phyloP scores from a whole-genome alignment of 2,888 invertebrate species.

The Tenodera sinensis region DNA sequence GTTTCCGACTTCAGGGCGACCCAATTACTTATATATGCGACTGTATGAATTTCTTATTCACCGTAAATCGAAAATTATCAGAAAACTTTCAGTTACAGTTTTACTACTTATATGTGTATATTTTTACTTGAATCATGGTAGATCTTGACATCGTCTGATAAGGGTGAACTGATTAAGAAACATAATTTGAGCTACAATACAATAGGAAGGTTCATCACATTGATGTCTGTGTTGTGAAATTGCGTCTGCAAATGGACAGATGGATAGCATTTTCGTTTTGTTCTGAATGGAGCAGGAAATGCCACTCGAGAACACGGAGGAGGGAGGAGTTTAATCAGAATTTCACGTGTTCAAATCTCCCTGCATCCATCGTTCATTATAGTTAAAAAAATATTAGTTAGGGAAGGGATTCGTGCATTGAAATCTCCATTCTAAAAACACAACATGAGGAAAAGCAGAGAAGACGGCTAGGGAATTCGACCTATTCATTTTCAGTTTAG shows the following conservation, averaged over 20 bases:
- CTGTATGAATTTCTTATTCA: too few relatives aligned
- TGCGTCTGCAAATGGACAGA: background rate
- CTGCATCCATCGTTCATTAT: background rate
- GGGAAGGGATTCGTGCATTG: background rate
- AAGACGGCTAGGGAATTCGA: conserved; percentile 25
- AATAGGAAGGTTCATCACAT: background rate
- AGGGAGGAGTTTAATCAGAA: background rate
- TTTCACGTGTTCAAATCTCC: background rate
- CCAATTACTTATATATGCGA: too few relatives aligned
- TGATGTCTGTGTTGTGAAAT: background rate
- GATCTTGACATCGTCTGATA: background rate
- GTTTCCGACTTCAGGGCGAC: too few relatives aligned
- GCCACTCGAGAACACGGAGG: background rate
- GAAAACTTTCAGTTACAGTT: too few relatives aligned
- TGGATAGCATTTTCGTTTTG: background rate
- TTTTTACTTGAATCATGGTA: too few relatives aligned
- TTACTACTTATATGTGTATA: too few relatives aligned
- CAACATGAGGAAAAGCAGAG: background rate
- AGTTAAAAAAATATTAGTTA: background rate
- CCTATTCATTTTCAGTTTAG: conserved; percentile 23
- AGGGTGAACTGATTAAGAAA: background rate
- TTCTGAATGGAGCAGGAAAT: background rate
- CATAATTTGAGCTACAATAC: background rate
- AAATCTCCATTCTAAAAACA: conserved; percentile 9
- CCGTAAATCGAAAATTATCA: too few relatives aligned